A percentile compares a stretch with the other conserved stretches of the same genome.
Conservation (phyloP, 2,797 vertebrate species). For the Falco berigora region DNA sequence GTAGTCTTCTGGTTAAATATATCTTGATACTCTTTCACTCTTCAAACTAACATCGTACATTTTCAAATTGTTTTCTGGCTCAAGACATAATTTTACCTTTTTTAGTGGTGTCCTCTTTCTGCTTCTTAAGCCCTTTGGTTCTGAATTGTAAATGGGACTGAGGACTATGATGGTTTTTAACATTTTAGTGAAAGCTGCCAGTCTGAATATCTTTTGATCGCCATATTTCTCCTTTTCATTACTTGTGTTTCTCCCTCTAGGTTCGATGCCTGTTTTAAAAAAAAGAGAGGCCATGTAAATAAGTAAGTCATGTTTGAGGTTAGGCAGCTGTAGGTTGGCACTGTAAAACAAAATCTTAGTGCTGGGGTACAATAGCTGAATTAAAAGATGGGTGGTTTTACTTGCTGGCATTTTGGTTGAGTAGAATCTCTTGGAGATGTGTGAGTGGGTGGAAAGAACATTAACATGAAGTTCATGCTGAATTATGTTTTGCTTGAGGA, state of each 20-base stretch:
- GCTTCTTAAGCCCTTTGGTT: background rate
- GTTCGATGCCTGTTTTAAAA: background rate
- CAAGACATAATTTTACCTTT: background rate
- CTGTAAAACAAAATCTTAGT: background rate
- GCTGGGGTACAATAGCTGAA: background rate
- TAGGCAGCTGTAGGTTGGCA: background rate
- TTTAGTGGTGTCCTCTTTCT: background rate
- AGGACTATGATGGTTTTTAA: background rate
- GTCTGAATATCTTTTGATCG: background rate
- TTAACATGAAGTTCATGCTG: conserved; percentile 46
- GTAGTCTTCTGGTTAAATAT: background rate
- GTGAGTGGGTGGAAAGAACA: conserved; percentile 54
- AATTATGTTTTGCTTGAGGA: conserved; percentile 56
- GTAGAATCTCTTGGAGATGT: conserved; percentile 33
- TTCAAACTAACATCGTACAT: background rate
- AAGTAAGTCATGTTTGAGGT: background rate
- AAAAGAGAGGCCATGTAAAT: background rate
- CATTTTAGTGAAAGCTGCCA: background rate
- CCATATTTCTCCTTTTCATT: background rate
- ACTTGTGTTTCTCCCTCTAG: background rate
- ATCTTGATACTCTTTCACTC: background rate
- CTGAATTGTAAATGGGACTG: background rate
- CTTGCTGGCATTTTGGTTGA: conserved; percentile 33
- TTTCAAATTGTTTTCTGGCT: background rate
- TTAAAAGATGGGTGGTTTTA: conserved; percentile 30